Evolutionary conservation across 2,113 vertebrate species (phyloP), one percentile per base, ranked within the genome.

Genomic region (Microcebus jonahi): DNA sequence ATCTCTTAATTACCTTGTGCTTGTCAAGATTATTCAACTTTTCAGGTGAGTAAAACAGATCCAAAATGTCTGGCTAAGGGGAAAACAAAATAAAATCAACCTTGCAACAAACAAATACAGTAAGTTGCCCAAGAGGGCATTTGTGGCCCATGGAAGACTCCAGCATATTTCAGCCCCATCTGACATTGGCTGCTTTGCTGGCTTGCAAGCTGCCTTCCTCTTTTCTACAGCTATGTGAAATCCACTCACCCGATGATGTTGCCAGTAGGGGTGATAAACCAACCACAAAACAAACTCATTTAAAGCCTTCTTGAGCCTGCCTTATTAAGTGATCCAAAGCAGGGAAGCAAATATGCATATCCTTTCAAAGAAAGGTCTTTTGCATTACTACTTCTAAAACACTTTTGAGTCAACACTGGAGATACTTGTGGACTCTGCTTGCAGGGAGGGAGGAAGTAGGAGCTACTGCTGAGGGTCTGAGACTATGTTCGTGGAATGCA

Each of bases 221-320:
- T 75, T 92, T 94, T 82, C 63, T 34, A n/a, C 76, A 86, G 94
- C 81, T 57, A 73, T 96, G 59, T 97, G 93, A 96, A 94, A 97
- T 86, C 71, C 42, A 85, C 53, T 96, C 65, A 80, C 75, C 55
- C 73, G 0, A 59, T 11, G 4, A 61, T 10, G 3, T 11, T 61
- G 59, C 0, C 9, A 25, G 59, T 27, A 9, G 25, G 39, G 92
- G 88, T 77, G 81, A 94, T 96, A 95, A 95, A 94, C 81, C 93
- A 93, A 90, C 88, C 95, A 85, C 91, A 96, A 90, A 97, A 97
- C 96, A 97, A 96, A 82, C 39, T 86, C 53, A 91, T 96, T 91
- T 95, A 96, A 82, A 86, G 83, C 42, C 89, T 4, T 5, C 42
- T 95, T 80, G 20, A 82, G 67, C 42, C 68, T 59, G 81, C n/a